phyloP scores from a whole-genome alignment of 2,113 vertebrate species.

The Dryoscopus gambensis region DNA sequence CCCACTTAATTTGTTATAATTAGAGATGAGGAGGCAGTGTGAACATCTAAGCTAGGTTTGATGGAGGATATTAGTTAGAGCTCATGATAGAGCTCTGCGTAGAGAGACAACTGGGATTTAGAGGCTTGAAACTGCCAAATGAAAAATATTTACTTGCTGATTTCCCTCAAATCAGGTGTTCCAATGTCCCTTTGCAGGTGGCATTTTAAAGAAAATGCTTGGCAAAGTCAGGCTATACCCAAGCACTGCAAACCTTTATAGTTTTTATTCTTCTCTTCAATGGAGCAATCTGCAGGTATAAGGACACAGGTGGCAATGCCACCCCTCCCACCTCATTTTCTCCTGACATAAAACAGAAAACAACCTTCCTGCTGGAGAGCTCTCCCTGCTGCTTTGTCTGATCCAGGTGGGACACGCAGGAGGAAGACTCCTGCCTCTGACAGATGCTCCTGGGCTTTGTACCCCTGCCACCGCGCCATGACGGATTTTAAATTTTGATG shows the following conservation, averaged over 20 bases:
- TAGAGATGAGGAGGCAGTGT: conserved; percentile 13
- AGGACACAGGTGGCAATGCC: neutral
- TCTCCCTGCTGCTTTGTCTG: neutral
- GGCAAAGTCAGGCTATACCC: too few species aligned
- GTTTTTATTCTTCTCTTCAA: neutral
- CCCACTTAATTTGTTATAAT: conserved; percentile 19
- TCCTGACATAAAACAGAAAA: neutral
- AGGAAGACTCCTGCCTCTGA: neutral
- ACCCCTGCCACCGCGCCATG: neutral
- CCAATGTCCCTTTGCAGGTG: neutral
- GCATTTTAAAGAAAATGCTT: neutral
- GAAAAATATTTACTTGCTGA: neutral
- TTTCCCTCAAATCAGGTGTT: neutral
- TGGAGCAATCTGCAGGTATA: neutral
- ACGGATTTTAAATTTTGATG: conserved; percentile 58
- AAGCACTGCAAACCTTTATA: rapidly evolving
- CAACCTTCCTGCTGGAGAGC: neutral
- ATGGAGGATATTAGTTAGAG: neutral
- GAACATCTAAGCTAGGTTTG: neutral
- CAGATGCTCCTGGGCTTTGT: neutral
- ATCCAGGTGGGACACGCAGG: neutral
- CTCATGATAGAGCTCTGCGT: neutral
- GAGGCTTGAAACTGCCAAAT: neutral
- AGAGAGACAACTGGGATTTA: neutral
- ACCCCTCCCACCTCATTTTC: neutral